Evolutionary conservation across 1,140 invertebrate genomes (phyloP), one percentile per base, ranked within the genome.

Genomic region (Arctopsyche grandis): DNA sequence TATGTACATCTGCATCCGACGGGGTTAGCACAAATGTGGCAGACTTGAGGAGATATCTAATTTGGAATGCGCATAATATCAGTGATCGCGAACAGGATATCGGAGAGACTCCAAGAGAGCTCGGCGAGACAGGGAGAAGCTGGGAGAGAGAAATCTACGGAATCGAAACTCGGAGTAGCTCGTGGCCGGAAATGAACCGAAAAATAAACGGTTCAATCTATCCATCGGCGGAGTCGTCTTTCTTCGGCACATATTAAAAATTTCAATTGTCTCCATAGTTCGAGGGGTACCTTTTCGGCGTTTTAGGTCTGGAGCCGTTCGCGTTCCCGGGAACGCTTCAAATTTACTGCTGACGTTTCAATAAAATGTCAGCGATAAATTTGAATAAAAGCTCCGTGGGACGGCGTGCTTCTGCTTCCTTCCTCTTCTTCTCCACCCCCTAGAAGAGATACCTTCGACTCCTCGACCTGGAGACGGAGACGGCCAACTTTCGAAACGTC

Each of bases 21-120:
- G 78, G 69, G 78, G 70, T 79, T 66, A 79, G 75, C 78, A 75
- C 81, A 81, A 81, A 79, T 82, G 81, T 82, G 81, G 81, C 81
- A 79, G 81, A 79, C 75, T 79, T 60, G 78, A 78, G 75, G 71
- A 82, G 81, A 82, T 82, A 82, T 78, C 81, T 82, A 82, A 82
- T 82, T 82, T 82, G 60, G 78, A 80, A 82, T 82, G 81, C 81
- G 78, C 81, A 82, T 82, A 82, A 82, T 82, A 82, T 80, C 78
- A 75, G 78, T 60, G 78, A 82, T 82, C 81, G 58, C 81, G 81
- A 78, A 75, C 78, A 78, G 78, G 81, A 82, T 82, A 82, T 80
- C 81, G 77, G 80, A 73, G 26, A 38, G 29, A 38, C 29, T 60
- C 56, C 56, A 1, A 38, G 29, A 38, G 29, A 38, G 7, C 29